Base-by-base conservation (phyloP, 2,113 vertebrate genomes). In the Erythrolamprus reginae region DNA sequence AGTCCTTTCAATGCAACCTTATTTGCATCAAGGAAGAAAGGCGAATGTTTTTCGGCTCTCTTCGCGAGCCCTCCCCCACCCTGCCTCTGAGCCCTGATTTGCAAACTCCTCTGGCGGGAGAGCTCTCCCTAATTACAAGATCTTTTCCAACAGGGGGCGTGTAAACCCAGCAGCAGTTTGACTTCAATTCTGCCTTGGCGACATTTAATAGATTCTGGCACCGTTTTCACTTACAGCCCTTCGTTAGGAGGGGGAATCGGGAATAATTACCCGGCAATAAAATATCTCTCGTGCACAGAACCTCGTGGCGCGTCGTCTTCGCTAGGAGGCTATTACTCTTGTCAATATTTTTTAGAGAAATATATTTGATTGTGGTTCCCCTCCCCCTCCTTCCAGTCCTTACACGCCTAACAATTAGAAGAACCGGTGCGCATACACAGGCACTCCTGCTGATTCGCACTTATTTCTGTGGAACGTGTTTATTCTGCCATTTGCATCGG, bases 131-230 rank as follows among this genome's bases (percentile, higher is more conserved):
- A 92, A 87, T 50, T 2, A 45, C 45, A 10, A 2, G 23, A 23
- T 65, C 26, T 8, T 87, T 92, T 92, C 92, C 93, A 90, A 92
- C 50, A 90, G 87, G 93, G 94, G 88, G 89, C 89, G 89, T 87
- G 94, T 89, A 91, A 94, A 84, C 90, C 88, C 86, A 47, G 38
- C 13, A 48, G 89, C 88, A 48, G 26, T 83, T 86, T 84, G 51
- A 50, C 89, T 93, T 89, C 91, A 61, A 82, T 87, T 87, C 85
- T 83, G 88, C 65, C 91, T 89, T 52, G 65, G 91, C 91, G 70
- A 87, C 88, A 47, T 83, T 89, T 83, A 87, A 87, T 87, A 92
- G 88, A 89, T 87, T 87, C 70, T 89, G 91, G 88, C 91, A 87
- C 84, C 85, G 91, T 89, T 89, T 89, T 87, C 88, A 87, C 91